These are phyloP conservation scores for Bombus huntii DNA, from an alignment of 1,140 invertebrate genomes.

Conservation along the genomic window DNA sequence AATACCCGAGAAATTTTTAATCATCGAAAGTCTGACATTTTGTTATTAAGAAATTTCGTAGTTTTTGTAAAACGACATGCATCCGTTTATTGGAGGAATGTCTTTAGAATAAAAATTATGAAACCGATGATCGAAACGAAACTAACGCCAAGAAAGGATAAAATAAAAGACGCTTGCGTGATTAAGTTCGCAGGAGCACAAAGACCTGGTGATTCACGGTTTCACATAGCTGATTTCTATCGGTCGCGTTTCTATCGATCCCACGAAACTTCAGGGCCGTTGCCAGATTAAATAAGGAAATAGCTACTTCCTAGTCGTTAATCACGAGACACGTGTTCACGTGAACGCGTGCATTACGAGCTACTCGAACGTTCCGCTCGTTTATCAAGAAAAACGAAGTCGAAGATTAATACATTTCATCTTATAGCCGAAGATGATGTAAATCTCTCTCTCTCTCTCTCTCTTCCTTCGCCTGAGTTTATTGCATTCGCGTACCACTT, in stretches of 20 bases:
- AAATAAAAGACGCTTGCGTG: background rate
- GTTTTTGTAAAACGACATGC: background rate
- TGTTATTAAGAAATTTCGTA: too few relatives aligned
- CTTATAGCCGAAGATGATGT: background rate
- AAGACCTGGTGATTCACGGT: slow-evolving; percentile 1
- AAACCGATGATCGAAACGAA: background rate
- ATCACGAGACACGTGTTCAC: slow-evolving; percentile 19
- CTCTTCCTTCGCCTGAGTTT: background rate
- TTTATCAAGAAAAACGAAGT: background rate
- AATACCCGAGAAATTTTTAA: background rate
- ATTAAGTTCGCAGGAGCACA: background rate
- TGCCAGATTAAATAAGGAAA: slow-evolving; percentile 23
- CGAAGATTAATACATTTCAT: slow-evolving; percentile 3
- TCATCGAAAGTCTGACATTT: background rate
- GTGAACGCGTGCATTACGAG: background rate
- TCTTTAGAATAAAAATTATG: background rate
- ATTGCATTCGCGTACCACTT: slow-evolving; percentile 4
- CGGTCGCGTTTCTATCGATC: slow-evolving; percentile 8
- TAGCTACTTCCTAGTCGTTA: slow-evolving; percentile 23
- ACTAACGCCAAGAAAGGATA: background rate
- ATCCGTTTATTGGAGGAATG: background rate
- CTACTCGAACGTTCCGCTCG: background rate
- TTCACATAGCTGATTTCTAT: background rate
- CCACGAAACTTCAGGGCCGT: background rate
- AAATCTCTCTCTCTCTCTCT: background rate